Evolutionary conservation across 2,888 invertebrate species (phyloP), one percentile per base, ranked within the genome.

Genomic region (Calameuta idolon): DNA sequence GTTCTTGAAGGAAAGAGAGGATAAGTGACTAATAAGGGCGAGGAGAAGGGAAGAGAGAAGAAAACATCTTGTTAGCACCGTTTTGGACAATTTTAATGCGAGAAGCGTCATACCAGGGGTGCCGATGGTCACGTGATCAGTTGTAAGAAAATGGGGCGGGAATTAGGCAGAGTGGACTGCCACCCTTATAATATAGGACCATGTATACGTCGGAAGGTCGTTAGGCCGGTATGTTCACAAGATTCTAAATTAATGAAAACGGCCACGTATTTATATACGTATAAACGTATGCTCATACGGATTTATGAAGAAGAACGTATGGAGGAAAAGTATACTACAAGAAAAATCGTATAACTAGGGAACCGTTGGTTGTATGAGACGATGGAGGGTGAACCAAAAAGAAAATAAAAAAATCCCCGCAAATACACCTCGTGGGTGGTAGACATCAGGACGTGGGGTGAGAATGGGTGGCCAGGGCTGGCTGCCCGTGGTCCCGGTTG

Each of bases 401-500:
- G 15, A 34, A 15, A 71, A 71, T 71, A 33, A 71, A 30, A 30
- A 71, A 34, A 71, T 71, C 71, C 1, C 71, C 12, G 71, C 71
- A 71, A 31, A 71, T 34, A 55, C 55, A 55, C 55, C 55, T 55
- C 55, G 55, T 55, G 55, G 55, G 55, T 55, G 55, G 55, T 55
- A 55, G 71, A 71, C 71, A 71, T 34, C 71, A 55, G 71, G 9
- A 71, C 15, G 12, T 34, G 71, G 34, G 71, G 71, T 71, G 34
- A 71, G 34, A 71, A 71, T 71, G 71, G 71, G 31, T 31, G 33
- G 71, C 31, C 33, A 33, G 31, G 33, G 33, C 71, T 71, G 71
- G 71, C 37, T 40, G n/a, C 69, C 40, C 74, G 33, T 71, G 30
- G 71, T 34, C 71, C 83, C 85, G 82, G 85, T 83, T 84, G 89